Percentiles rank a stretch among this genome's conserved stretches.
Evolutionary conservation across 2,888 invertebrate genomes (phyloP).

Genomic region (Amphipyra tragopoginis): DNA sequence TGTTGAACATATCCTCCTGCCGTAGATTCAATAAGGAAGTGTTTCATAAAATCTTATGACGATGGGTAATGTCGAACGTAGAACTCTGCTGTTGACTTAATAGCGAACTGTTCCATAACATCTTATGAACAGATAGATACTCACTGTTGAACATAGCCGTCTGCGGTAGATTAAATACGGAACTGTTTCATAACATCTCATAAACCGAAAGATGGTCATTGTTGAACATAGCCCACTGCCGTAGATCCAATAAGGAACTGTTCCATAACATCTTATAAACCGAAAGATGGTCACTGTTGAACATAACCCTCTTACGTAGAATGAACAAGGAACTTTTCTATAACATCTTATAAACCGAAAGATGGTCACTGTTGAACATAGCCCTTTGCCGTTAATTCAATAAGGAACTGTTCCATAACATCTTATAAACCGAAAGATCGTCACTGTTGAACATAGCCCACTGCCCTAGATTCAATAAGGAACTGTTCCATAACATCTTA

Average conservation of each 20-base stretch:
- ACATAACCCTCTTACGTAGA: background rate
- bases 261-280: background rate
- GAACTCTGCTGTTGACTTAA: background rate
- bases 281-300: background rate
- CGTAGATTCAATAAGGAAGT: background rate
- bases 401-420: background rate
- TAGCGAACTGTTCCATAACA: background rate
- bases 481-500: background rate
- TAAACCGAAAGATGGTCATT: background rate
- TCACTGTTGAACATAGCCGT: background rate
- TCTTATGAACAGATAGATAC: background rate
- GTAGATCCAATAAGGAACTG: too few relatives aligned
- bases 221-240: slow-evolving; percentile 1
- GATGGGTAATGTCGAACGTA: background rate
- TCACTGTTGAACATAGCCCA: background rate
- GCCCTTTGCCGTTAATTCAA: background rate
- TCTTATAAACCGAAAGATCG: background rate
- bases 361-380: background rate
- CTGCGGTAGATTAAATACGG: too few relatives aligned
- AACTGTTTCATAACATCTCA: background rate
- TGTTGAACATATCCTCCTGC: background rate
- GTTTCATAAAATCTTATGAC: too few relatives aligned
- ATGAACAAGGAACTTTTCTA: too few relatives aligned
- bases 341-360: background rate
- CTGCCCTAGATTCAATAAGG: background rate